Evolutionary conservation across 2,113 vertebrate species (phyloP).

Genomic region (Eulemur macaco): DNA sequence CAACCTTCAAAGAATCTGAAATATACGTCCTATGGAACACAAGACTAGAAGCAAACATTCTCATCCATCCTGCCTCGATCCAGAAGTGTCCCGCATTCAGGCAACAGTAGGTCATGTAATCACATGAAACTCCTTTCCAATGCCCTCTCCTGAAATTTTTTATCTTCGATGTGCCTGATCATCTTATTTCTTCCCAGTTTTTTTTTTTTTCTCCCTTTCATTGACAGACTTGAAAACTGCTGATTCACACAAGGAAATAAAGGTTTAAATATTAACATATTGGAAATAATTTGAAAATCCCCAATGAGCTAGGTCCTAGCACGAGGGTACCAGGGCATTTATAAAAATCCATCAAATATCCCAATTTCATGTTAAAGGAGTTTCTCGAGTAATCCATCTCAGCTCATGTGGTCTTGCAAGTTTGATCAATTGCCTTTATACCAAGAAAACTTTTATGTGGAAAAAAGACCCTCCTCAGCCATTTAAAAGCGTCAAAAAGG

Average conservation of each 20-base stretch:
- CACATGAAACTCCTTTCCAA: constrained; percentile 7
- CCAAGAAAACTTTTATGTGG: background rate
- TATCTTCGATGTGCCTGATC: constrained; percentile 9
- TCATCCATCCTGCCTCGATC: background rate
- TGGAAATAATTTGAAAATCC: constrained; percentile 5
- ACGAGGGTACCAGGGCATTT: background rate
- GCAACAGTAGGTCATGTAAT: background rate
- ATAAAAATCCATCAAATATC: constrained; percentile 35
- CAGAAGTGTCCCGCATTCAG: background rate
- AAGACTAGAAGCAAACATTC: constrained; percentile 25
- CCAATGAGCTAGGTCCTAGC: background rate
- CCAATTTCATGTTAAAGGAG: constrained; percentile 1
- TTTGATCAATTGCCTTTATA: constrained; percentile 26
- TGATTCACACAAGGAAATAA: constrained; percentile 27
- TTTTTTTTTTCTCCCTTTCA: too few relatives aligned
- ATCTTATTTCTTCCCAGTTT: constrained; percentile 32
- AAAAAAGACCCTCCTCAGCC: background rate
- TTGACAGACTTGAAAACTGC: constrained; percentile 2
- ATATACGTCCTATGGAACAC: background rate
- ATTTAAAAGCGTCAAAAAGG: constrained; percentile 32
- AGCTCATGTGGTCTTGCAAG: background rate
- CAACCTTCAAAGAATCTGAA: constrained; percentile 22
- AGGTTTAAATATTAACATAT: constrained; percentile 34
- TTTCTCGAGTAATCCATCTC: background rate
- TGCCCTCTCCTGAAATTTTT: background rate